A percentile compares a stretch with the other conserved stretches of the same genome.
phyloP scores from a whole-genome alignment of 2,888 invertebrate genomes.

The Itoplectis maculator region DNA sequence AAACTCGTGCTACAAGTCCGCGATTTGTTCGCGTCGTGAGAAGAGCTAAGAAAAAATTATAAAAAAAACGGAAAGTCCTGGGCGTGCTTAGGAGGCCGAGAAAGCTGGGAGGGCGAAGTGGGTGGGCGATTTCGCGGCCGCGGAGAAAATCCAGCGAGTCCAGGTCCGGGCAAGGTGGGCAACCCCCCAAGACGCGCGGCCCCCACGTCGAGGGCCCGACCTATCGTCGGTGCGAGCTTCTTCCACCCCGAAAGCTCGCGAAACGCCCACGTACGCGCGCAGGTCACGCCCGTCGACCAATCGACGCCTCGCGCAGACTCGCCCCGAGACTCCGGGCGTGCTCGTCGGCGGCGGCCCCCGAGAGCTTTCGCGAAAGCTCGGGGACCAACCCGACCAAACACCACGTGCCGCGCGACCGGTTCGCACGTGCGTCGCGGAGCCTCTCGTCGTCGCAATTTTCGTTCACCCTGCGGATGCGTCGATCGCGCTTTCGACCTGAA shows the following conservation, averaged over 20 bases:
- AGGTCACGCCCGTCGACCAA: slow-evolving; percentile 82
- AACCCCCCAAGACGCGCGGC: slow-evolving; percentile 80
- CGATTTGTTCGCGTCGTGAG: slow-evolving; percentile 66
- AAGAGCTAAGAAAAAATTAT: slow-evolving; percentile 2
- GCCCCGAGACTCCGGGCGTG: slow-evolving; percentile 67
- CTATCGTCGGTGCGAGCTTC: slow-evolving; percentile 80
- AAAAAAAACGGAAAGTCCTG: slow-evolving; percentile 33
- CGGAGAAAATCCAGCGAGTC: slow-evolving; percentile 48
- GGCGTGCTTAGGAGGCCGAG: slow-evolving; percentile 56
- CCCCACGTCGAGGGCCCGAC: slow-evolving; percentile 73
- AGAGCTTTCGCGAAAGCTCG: slow-evolving; percentile 76
- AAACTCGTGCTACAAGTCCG: slow-evolving; percentile 48
- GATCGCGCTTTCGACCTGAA: background rate
- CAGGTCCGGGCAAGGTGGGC: slow-evolving; percentile 71
- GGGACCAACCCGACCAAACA: slow-evolving; percentile 81
- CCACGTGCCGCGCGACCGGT: slow-evolving; percentile 83
- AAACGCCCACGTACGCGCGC: slow-evolving; percentile 83
- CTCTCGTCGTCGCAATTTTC: slow-evolving; percentile 51
- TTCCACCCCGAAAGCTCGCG: slow-evolving; percentile 79
- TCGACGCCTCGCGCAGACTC: slow-evolving; percentile 79
- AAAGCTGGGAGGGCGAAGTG: slow-evolving; percentile 27
- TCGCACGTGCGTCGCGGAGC: slow-evolving; percentile 80
- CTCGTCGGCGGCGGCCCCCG: slow-evolving; percentile 57
- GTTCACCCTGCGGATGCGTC: slow-evolving; percentile 28
- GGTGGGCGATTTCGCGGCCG: slow-evolving; percentile 33